Percentiles rank a stretch among this genome's conserved stretches.
phyloP scores from a whole-genome alignment of 2,797 vertebrate species.

The Ibycter americanus region DNA sequence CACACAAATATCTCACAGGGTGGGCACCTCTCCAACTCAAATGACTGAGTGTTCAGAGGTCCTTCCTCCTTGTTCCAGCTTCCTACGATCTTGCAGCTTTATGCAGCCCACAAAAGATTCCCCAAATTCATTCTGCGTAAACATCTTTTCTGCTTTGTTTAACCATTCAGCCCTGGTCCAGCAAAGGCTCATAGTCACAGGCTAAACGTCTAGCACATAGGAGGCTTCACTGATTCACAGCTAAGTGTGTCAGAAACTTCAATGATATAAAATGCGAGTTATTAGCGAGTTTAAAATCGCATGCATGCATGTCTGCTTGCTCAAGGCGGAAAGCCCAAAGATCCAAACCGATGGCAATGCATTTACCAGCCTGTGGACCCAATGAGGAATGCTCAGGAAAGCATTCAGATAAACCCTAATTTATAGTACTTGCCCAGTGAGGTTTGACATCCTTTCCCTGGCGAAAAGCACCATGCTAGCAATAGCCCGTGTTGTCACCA shows the following conservation, averaged over 20 bases:
- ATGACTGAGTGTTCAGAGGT: not conserved
- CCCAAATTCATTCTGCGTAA: conserved; percentile 12
- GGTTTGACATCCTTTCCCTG: not conserved
- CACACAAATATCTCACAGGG: not conserved
- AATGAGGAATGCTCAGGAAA: not conserved
- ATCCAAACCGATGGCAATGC: not conserved
- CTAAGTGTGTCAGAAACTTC: not conserved
- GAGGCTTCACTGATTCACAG: not conserved
- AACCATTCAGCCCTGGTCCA: not conserved
- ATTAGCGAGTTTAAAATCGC: not conserved
- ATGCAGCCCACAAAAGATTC: not conserved
- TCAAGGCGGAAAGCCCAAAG: not conserved
- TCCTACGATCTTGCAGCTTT: not conserved
- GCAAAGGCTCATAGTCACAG: not conserved
- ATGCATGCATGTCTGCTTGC: not conserved
- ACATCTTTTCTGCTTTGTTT: conserved; percentile 16
- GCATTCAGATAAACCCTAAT: not conserved
- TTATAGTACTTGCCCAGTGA: not conserved
- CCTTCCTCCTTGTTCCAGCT: not conserved
- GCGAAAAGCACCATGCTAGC: not conserved
- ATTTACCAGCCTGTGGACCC: not conserved
- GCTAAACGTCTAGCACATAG: not conserved
- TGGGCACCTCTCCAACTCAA: conserved; percentile 19
- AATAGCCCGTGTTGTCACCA: not conserved
- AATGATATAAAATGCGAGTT: not conserved